Evolutionary conservation across 2,888 invertebrate species (phyloP).

Genomic region (Aleiodes testaceus): DNA sequence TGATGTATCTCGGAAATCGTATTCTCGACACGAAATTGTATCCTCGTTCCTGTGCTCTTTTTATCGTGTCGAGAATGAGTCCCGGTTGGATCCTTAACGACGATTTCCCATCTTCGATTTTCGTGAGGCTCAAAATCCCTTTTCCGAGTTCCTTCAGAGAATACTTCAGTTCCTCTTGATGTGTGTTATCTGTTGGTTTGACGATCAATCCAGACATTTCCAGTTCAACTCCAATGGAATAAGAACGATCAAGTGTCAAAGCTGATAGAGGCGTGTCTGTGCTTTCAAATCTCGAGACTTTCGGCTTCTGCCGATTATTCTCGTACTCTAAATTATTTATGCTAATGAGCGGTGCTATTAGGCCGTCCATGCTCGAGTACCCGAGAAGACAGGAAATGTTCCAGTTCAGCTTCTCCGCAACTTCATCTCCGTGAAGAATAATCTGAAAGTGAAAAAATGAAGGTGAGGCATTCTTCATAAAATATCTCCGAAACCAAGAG

Average conservation of each 20-base stretch:
- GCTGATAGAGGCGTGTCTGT: constrained; percentile 73
- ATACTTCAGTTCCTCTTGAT: constrained; percentile 79
- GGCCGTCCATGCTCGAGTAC: constrained; percentile 69
- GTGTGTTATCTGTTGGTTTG: constrained; percentile 78
- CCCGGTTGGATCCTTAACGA: constrained; percentile 78
- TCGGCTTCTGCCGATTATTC: constrained; percentile 51
- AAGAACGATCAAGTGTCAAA: constrained; percentile 75
- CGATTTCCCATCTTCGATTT: constrained; percentile 74
- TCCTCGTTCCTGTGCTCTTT: constrained; percentile 73
- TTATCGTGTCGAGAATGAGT: constrained; percentile 80
- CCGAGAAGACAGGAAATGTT: constrained; percentile 73
- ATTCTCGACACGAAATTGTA: constrained; percentile 70
- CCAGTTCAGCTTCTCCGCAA: constrained; percentile 68
- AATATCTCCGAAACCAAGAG: too few relatives aligned
- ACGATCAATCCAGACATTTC: constrained; percentile 81
- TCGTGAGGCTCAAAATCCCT: constrained; percentile 79
- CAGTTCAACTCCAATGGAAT: constrained; percentile 79
- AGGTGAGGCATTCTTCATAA: too few relatives aligned
- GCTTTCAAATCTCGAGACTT: constrained; percentile 65
- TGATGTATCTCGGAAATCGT: constrained; percentile 82
- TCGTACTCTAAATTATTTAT: constrained; percentile 52
- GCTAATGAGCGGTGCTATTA: constrained; percentile 55
- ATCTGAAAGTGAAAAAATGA: constrained; percentile 51
- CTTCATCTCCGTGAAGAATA: constrained; percentile 61
- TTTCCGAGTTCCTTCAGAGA: constrained; percentile 82